Evolutionary conservation across 2,888 invertebrate species (phyloP).

Genomic region (Gortyna flavago): DNA sequence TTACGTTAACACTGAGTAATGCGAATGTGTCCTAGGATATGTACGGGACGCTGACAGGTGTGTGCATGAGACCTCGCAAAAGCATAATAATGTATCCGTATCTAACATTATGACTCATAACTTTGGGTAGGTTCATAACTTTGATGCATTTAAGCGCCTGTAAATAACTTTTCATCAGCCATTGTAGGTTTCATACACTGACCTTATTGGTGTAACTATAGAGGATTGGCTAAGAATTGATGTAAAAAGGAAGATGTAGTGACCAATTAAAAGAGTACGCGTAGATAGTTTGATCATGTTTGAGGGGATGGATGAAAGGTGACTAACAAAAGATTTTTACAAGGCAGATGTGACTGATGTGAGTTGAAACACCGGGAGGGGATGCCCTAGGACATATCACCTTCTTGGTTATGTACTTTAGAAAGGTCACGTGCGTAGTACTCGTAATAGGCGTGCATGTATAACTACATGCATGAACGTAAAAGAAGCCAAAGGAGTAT

Average conservation of each 20-base stretch:
- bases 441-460: neutral
- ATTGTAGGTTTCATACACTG: neutral
- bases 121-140: neutral
- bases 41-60: constrained; percentile 22
- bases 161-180: neutral
- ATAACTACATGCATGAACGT: neutral
- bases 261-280: no score
- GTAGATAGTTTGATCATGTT: no score
- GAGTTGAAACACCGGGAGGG: no score
- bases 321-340: no score
- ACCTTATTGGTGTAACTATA: neutral
- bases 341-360: no score
- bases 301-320: no score
- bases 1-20: constrained; percentile 60
- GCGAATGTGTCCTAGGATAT: constrained; percentile 37
- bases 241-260: neutral
- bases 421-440: neutral
- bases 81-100: constrained; percentile 12
- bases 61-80: constrained; percentile 13
- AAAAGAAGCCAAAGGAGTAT: neutral
- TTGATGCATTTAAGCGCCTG: neutral
- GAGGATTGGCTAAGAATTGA: neutral
- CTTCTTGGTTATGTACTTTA: neutral
- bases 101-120: neutral
- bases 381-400: neutral